phyloP scores from a whole-genome alignment of 2,888 invertebrate species.

The Baronia brevicornis region DNA sequence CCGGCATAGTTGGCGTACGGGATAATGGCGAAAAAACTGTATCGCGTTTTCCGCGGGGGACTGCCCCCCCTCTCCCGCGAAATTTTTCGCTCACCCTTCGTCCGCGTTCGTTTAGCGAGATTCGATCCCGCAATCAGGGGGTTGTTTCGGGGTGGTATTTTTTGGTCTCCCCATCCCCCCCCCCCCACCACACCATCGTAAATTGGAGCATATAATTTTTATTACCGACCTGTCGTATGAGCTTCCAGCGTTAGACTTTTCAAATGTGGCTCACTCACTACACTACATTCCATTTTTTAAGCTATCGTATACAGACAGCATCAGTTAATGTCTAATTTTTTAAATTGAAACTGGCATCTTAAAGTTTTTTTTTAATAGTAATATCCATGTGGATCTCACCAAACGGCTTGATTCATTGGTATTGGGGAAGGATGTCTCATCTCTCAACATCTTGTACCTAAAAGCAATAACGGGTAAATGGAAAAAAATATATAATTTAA shows the following conservation, averaged over 20 bases:
- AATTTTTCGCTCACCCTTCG: conserved; percentile 44
- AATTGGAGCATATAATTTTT: conserved; percentile 77
- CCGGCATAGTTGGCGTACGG: conserved; percentile 65
- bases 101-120: conserved; percentile 62
- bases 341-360: no score
- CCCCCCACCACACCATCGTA: conserved; percentile 51
- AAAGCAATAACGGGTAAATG: no score
- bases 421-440: no score
- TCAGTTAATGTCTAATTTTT: no score
- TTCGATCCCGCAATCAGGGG: conserved; percentile 72
- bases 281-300: background rate
- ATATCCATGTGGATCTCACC: no score
- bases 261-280: conserved; percentile 18
- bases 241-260: conserved; percentile 40
- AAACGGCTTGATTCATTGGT: no score
- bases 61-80: conserved; percentile 36
- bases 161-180: conserved; percentile 47
- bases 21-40: conserved; percentile 69
- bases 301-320: no score
- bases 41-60: conserved; percentile 43
- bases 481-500: no score
- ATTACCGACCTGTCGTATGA: conserved; percentile 69
- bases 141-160: conserved; percentile 43
- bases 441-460: no score
- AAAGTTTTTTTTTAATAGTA: no score